Conservation (phyloP, 2,113 vertebrate species). For the Oreochromis tanganicae region DNA sequence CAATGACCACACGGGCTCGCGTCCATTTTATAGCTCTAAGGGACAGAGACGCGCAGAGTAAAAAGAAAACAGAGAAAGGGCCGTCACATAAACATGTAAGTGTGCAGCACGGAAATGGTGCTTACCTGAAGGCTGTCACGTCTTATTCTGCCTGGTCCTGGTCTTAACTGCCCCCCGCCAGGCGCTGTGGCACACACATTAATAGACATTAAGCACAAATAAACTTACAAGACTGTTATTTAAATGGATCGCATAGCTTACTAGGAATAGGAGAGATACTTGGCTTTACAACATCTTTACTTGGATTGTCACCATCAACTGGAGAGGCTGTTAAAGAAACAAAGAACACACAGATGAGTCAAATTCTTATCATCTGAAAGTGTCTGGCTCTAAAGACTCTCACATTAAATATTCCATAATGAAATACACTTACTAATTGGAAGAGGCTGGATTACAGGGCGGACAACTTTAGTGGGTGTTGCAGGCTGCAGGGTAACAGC, state of each 20-base stretch:
- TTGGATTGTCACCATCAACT: conserved; percentile 7
- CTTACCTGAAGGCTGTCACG: conserved; percentile 68
- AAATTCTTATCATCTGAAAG: background rate
- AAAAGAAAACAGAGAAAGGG: background rate
- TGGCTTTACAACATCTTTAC: background rate
- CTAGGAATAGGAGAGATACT: conserved; percentile 7
- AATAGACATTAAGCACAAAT: background rate
- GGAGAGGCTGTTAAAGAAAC: conserved; percentile 30
- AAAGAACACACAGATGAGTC: background rate
- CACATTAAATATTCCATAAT: background rate
- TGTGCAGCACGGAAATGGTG: background rate
- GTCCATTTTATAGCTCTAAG: conserved; percentile 83
- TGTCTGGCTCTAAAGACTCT: background rate
- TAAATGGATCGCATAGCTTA: conserved; percentile 18
- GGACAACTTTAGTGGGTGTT: background rate
- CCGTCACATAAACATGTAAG: background rate
- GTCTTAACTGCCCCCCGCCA: background rate
- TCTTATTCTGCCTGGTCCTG: conserved; percentile 20
- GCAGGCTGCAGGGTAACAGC: background rate
- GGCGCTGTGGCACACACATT: conserved; percentile 42
- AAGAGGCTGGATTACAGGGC: conserved; percentile 36
- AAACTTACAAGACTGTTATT: background rate
- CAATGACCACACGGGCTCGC: conserved; percentile 81
- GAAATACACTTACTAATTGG: conserved; percentile 58
- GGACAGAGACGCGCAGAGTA: background rate